Evolutionary conservation across 2,113 vertebrate genomes (phyloP).

Genomic region (Oryzias celebensis): DNA sequence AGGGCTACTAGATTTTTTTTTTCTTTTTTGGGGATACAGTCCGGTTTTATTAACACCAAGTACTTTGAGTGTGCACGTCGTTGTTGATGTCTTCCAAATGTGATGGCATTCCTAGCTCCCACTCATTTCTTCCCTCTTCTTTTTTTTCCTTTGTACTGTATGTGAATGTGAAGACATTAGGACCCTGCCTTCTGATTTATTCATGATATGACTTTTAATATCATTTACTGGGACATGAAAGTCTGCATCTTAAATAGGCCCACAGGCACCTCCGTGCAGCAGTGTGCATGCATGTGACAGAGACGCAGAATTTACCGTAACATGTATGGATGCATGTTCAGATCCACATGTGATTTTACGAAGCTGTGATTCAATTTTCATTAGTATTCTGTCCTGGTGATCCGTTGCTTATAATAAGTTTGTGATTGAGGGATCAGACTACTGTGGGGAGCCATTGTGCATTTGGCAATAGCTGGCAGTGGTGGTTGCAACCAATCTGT

Average conservation of each 20-base stretch:
- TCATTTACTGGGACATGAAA: constrained; percentile 72
- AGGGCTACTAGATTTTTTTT: no score
- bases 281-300: constrained; percentile 19
- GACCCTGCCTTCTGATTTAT: constrained; percentile 69
- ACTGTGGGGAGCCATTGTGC: constrained; percentile 56
- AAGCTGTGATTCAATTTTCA: constrained; percentile 19
- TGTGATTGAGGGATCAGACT: constrained; percentile 58
- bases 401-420: constrained; percentile 39
- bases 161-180: constrained; percentile 55
- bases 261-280: constrained; percentile 58
- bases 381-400: constrained; percentile 17
- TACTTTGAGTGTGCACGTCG: not conserved
- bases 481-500: constrained; percentile 67
- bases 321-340: constrained; percentile 10
- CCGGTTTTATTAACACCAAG: no score
- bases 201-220: constrained; percentile 78
- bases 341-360: constrained; percentile 14
- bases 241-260: constrained; percentile 73
- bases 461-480: constrained; percentile 40
- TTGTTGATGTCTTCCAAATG: constrained; percentile 2
- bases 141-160: constrained; percentile 30
- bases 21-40: no score
- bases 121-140: not conserved
- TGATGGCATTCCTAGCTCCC: constrained; percentile 22
- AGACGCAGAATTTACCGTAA: constrained; percentile 9